Evolutionary conservation across 2,888 invertebrate species (phyloP).

Genomic region (Crepidodera aurea): DNA sequence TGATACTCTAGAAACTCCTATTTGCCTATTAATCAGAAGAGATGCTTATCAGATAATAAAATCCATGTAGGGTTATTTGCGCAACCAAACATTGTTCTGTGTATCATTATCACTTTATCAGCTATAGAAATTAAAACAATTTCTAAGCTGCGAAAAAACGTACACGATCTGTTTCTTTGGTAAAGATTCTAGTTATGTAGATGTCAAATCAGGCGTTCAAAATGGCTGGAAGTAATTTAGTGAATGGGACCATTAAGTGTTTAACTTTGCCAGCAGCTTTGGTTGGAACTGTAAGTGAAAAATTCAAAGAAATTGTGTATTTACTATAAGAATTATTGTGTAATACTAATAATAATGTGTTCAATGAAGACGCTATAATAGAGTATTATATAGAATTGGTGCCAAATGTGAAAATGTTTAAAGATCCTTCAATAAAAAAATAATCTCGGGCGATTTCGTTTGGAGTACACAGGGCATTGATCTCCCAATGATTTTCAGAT

Average conservation of each 20-base stretch:
- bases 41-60: constrained; percentile 35
- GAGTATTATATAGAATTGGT: too few species aligned
- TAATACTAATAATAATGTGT: too few species aligned
- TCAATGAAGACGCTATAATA: too few species aligned
- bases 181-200: constrained; percentile 11
- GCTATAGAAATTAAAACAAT: constrained; percentile 16
- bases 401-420: too few species aligned
- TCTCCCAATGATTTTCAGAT: too few species aligned
- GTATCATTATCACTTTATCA: constrained; percentile 30
- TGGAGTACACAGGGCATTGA: too few species aligned
- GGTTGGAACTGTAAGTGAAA: constrained; percentile 35
- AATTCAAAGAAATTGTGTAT: not conserved
- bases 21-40: constrained; percentile 16
- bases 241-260: constrained; percentile 17
- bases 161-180: not conserved
- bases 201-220: constrained; percentile 12
- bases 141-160: not conserved
- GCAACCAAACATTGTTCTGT: constrained; percentile 30
- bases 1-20: not conserved
- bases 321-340: too few species aligned
- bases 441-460: too few species aligned
- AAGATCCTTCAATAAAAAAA: too few species aligned
- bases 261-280: constrained; percentile 34
- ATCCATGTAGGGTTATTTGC: constrained; percentile 29
- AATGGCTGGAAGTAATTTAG: constrained; percentile 17